Evolutionary conservation across 1,140 invertebrate genomes (phyloP).

Genomic region (Philaenus spumarius): DNA sequence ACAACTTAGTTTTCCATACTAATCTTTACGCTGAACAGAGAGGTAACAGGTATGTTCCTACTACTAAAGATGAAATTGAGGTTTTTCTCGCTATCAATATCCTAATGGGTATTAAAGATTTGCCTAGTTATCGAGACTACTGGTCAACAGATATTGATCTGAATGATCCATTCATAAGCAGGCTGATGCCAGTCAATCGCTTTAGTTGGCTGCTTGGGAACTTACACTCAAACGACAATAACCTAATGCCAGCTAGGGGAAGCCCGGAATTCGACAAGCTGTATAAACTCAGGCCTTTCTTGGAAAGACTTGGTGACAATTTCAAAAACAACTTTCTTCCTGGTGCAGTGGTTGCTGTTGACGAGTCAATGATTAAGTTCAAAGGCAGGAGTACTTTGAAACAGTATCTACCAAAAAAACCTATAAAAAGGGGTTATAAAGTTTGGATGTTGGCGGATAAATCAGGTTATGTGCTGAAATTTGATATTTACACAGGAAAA

Average conservation of each 20-base stretch:
- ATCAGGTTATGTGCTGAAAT: slow-evolving; percentile 16
- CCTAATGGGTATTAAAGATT: slow-evolving; percentile 33
- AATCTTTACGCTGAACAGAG: too few species aligned
- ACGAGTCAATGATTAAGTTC: slow-evolving; percentile 31
- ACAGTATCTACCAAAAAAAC: slow-evolving; percentile 29
- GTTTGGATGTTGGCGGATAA: slow-evolving; percentile 23
- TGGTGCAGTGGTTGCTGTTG: slow-evolving; percentile 20
- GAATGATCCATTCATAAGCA: slow-evolving; percentile 34
- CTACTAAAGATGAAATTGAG: too few species aligned
- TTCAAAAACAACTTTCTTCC: slow-evolving; percentile 17
- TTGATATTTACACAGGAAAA: slow-evolving; percentile 29
- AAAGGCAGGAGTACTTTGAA: slow-evolving; percentile 28
- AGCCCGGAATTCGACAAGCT: slow-evolving; percentile 29
- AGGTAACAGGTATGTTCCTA: too few species aligned
- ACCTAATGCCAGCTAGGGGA: slow-evolving; percentile 18
- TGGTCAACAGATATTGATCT: slow-evolving; percentile 37
- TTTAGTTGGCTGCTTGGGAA: slow-evolving; percentile 37
- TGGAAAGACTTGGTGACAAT: neutral
- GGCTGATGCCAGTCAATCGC: slow-evolving; percentile 37
- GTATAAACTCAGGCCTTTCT: slow-evolving; percentile 29
- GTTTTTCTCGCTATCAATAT: too few species aligned
- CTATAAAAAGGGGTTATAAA: slow-evolving; percentile 29
- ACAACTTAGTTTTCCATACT: too few species aligned
- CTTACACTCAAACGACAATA: slow-evolving; percentile 33
- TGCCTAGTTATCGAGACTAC: slow-evolving; percentile 33